Base-by-base conservation (phyloP, 2,113 vertebrate species). In the Lichenostomus cassidix region DNA sequence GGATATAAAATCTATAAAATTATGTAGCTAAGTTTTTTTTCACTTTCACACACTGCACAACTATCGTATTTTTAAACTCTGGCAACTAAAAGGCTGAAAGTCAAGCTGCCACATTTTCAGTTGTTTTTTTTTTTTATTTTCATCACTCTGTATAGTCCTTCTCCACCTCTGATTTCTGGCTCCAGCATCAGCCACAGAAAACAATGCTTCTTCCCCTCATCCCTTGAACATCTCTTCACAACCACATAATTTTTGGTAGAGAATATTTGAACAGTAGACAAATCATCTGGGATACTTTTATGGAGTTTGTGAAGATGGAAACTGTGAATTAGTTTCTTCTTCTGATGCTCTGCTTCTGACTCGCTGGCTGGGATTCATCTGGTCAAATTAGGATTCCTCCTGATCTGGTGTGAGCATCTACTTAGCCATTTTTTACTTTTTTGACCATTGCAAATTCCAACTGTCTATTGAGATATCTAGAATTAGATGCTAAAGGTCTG, bases 241-340 rank as follows among this genome's bases (percentile, higher is more conserved):
- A 77, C 71, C 42, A n/a, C 80, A 90, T 27, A 47, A 52, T 75
- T 77, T 89, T 94, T 92, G 47, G 83, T 95, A 77, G 23, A 82
- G 10, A 69, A 87, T 31, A 91, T 78, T 28, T 87, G 77, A 95
- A 64, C 24, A 84, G 76, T 71, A 71, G 87, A 62, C n/a, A 89
- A 90, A 78, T 64, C 53, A 68, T 65, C 67, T 82, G 37, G 29
- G 62, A 82, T 42, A 39, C 11, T 87, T 94, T 73, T 35, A 70
- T 44, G 50, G 47, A 80, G 46, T 86, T 88, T 50, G 23, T 74
- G 67, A 94, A 93, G 46, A 69, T 83, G 67, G 55, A 73, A 79
- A 63, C 20, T 74, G 29, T 60, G 59, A 83, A 88, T 88, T 93
- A 84, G 42, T 80, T 94, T 79, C 65, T 82, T 76, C 41, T 84